Evolutionary conservation across 2,888 invertebrate species (phyloP).

Genomic region (Poecilus cupreus): DNA sequence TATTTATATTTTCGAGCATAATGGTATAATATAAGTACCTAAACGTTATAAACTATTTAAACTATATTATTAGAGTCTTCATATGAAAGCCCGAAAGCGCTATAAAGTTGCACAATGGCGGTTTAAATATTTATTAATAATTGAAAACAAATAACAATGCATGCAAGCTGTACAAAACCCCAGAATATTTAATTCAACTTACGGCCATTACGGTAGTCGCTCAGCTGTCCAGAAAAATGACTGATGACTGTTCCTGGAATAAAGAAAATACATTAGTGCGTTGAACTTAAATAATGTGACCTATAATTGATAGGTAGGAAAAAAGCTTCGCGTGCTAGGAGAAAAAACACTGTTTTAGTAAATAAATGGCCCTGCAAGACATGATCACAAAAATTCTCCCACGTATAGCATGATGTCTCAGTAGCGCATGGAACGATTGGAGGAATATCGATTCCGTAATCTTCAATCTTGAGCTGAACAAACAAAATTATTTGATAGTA

Average conservation of each 20-base stretch:
- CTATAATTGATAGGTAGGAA: constrained; percentile 28
- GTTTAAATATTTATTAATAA: constrained; percentile 11
- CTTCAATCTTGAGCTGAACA: too few relatives aligned
- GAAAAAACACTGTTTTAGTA: neutral
- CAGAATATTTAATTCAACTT: constrained; percentile 64
- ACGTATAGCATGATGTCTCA: too few relatives aligned
- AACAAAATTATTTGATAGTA: too few relatives aligned
- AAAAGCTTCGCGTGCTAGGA: constrained; percentile 3
- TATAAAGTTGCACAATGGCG: neutral
- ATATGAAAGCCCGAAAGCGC: neutral
- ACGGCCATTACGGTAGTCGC: constrained; percentile 69
- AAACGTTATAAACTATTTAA: neutral
- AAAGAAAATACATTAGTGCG: constrained; percentile 59
- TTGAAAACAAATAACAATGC: constrained; percentile 18
- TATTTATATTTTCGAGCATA: too few relatives aligned
- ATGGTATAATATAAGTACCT: too few relatives aligned
- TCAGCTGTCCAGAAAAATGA: constrained; percentile 69
- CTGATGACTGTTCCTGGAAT: constrained; percentile 70
- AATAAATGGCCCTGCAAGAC: neutral
- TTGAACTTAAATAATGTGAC: constrained; percentile 43
- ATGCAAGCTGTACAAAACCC: constrained; percentile 19
- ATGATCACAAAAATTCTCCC: neutral
- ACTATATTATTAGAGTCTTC: neutral
- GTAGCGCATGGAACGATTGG: too few relatives aligned
- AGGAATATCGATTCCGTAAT: too few relatives aligned